These are phyloP conservation scores for Pectinophora gossypiella DNA, from an alignment of 1,140 invertebrate genomes.

Conservation along the genomic window DNA sequence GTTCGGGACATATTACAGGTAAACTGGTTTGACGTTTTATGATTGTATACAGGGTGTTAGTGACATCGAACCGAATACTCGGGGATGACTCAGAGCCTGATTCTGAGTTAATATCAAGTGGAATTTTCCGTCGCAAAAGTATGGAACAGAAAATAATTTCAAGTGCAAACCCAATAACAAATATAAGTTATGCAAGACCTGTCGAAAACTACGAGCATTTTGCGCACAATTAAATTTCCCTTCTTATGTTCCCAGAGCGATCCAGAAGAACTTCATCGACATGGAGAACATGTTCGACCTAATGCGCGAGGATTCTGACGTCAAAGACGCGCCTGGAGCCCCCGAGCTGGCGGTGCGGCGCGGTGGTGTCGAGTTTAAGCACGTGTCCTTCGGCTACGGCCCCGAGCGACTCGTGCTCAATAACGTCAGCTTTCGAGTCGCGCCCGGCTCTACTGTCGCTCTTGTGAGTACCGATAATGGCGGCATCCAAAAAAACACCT, in stretches of 20 bases:
- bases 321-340: conserved; percentile 88
- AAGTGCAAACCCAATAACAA: too few species aligned
- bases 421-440: conserved; percentile 91
- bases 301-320: conserved; percentile 89
- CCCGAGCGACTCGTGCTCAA: conserved; percentile 88
- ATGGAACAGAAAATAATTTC: too few species aligned
- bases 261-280: conserved; percentile 98
- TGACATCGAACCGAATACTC: too few species aligned
- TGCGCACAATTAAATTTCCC: background rate
- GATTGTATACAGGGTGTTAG: too few species aligned
- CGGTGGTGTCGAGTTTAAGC: conserved; percentile 91
- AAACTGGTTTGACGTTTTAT: too few species aligned
- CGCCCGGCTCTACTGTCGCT: conserved; percentile 93
- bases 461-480: conserved; percentile 86
- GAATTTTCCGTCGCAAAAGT: too few species aligned
- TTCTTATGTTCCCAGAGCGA: conserved; percentile 86
- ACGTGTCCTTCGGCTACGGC: conserved; percentile 93
- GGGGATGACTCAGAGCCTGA: too few species aligned
- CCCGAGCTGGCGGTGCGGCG: conserved; percentile 81
- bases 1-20: conserved; percentile 99
- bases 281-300: conserved; percentile 99
- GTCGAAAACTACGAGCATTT: too few species aligned
- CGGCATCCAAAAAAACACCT: too few species aligned
- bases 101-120: too few species aligned
- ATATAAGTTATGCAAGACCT: too few species aligned